A percentile compares a stretch with the other conserved stretches of the same genome.
These are phyloP conservation scores for Hyppa rectilinea DNA, from an alignment of 2,888 invertebrate genomes.

Conservation along the genomic window DNA sequence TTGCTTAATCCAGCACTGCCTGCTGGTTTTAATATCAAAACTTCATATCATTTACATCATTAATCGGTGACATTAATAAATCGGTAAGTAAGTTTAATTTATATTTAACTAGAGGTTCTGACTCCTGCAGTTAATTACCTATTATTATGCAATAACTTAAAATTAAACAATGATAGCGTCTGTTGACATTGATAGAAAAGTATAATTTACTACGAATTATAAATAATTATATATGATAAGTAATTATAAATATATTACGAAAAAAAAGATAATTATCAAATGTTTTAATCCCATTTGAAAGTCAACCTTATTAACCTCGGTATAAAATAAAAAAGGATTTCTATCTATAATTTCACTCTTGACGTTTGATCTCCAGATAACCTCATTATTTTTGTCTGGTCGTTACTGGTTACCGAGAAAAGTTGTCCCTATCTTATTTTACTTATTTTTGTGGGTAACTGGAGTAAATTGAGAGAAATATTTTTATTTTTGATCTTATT, in stretches of 20 bases:
- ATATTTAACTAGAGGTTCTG: neutral
- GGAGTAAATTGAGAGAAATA: constrained; percentile 9
- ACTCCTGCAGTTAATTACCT: neutral
- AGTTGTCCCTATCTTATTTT: neutral
- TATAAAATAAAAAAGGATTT: constrained; percentile 6
- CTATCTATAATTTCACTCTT: constrained; percentile 34
- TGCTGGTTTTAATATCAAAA: neutral
- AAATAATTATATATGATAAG: no score
- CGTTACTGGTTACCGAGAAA: constrained; percentile 35
- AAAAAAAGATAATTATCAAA: no score
- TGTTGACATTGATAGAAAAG: neutral
- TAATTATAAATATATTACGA: no score
- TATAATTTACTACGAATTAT: no score
- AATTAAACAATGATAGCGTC: neutral
- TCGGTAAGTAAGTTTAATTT: neutral
- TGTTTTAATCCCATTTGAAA: constrained; percentile 7
- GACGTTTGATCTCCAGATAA: constrained; percentile 45
- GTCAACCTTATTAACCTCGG: neutral
- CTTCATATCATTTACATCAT: neutral
- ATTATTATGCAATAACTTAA: neutral
- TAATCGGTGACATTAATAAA: no score
- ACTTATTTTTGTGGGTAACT: constrained; percentile 17
- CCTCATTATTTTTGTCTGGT: constrained; percentile 49
- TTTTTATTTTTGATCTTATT: neutral
- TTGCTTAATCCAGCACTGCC: no score